These are phyloP conservation scores for Eira barbara DNA, from an alignment of 2,113 vertebrate genomes.

Conservation along the genomic window DNA sequence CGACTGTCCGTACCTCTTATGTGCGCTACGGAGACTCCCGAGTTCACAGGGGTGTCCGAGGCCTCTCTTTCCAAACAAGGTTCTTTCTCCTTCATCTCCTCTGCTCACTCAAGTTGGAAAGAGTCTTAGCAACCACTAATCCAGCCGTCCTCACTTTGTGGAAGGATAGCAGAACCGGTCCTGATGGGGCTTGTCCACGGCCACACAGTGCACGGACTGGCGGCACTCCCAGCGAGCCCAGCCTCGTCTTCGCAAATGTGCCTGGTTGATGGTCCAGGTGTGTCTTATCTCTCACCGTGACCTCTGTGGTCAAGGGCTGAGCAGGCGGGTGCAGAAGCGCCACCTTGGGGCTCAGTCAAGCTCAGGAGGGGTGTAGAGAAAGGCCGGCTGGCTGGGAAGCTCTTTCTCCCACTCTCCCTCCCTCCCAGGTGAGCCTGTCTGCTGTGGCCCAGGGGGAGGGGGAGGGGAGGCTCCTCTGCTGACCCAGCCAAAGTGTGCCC, in stretches of 20 bases:
- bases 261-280: too few relatives aligned
- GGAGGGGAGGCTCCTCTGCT: neutral
- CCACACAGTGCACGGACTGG: fast-evolving
- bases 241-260: fast-evolving
- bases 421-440: neutral
- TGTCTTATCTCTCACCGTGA: neutral
- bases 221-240: neutral
- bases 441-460: neutral
- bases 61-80: neutral
- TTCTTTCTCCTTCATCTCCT: neutral
- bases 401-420: too few relatives aligned
- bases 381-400: neutral
- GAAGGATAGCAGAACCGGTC: neutral
- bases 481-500: neutral
- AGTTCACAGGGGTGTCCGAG: neutral
- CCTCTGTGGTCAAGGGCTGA: neutral
- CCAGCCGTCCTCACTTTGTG: neutral
- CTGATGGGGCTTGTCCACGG: fast-evolving
- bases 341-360: neutral
- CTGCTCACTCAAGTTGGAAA: neutral
- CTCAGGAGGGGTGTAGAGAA: neutral
- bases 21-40: fast-evolving
- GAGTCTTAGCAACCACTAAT: neutral
- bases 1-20: fast-evolving
- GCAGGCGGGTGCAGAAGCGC: fast-evolving